phyloP scores from a whole-genome alignment of 2,797 vertebrate species.

The Uromys caudimaculatus region DNA sequence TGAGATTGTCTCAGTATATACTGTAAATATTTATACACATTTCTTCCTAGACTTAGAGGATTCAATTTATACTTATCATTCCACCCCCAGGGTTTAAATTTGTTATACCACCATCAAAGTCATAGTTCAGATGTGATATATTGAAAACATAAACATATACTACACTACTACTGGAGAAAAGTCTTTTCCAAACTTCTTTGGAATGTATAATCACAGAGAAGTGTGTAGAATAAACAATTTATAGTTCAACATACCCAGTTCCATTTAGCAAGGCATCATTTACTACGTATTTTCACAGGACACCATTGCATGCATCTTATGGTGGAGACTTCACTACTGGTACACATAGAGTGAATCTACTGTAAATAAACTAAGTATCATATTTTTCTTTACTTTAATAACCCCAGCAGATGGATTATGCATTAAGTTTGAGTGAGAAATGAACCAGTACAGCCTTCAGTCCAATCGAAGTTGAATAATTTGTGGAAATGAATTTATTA shows the following conservation, averaged over 20 bases:
- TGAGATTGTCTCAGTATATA: not conserved
- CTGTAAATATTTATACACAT: not conserved
- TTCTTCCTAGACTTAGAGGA: constrained; percentile 14
- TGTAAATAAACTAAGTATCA: constrained; percentile 94
- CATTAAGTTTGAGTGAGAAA: constrained; percentile 91
- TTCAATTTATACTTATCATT: constrained; percentile 3
- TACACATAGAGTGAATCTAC: constrained; percentile 95
- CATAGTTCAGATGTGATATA: constrained; percentile 87
- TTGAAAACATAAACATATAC: constrained; percentile 70
- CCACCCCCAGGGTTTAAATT: constrained; percentile 71
- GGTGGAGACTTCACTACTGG: constrained; percentile 94
- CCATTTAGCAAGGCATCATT: constrained; percentile 95
- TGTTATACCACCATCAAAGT: constrained; percentile 87
- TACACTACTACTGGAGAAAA: constrained; percentile 30
- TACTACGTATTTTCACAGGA: constrained; percentile 94
- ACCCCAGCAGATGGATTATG: constrained; percentile 85
- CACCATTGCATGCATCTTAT: constrained; percentile 95
- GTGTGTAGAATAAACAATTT: constrained; percentile 94
- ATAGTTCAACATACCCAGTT: constrained; percentile 94
- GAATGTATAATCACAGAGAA: constrained; percentile 79
- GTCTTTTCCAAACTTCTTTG: constrained; percentile 2
- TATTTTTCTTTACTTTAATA: constrained; percentile 87
- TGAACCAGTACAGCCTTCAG: constrained; percentile 95
- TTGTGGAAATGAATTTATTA: constrained; percentile 93
- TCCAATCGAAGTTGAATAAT: constrained; percentile 95